phyloP scores from a whole-genome alignment of 2,888 invertebrate species.

The Shargacucullia verbasci region DNA sequence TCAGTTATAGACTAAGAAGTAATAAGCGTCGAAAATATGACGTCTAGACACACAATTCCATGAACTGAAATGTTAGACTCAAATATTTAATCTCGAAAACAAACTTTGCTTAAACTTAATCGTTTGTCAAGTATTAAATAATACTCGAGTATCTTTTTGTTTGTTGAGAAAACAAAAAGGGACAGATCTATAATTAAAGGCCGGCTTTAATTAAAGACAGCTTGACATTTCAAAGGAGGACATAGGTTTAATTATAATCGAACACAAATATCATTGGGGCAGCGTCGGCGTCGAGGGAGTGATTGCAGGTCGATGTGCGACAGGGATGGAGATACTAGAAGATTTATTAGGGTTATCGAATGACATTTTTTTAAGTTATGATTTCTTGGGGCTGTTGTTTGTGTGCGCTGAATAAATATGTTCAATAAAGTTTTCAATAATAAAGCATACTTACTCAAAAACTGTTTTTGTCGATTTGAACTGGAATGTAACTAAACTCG shows the following conservation, averaged over 20 bases:
- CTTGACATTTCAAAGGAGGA: constrained; percentile 88
- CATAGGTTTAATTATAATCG: constrained; percentile 76
- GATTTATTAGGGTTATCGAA: constrained; percentile 43
- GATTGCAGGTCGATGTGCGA: constrained; percentile 74
- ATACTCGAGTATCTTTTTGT: constrained; percentile 58
- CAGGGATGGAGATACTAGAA: constrained; percentile 54
- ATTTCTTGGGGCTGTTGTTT: neutral
- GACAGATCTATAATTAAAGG: constrained; percentile 78
- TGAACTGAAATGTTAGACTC: constrained; percentile 11
- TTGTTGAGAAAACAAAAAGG: constrained; percentile 69
- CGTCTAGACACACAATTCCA: too few relatives aligned
- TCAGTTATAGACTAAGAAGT: too few relatives aligned
- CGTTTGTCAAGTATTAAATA: constrained; percentile 49
- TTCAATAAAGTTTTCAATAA: too few relatives aligned
- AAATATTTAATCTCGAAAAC: constrained; percentile 48
- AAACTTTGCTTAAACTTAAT: constrained; percentile 50
- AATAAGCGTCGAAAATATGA: too few relatives aligned
- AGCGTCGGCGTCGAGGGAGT: constrained; percentile 74
- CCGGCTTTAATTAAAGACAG: constrained; percentile 84
- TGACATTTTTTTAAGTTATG: constrained; percentile 16
- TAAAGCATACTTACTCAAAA: too few relatives aligned
- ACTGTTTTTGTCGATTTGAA: too few relatives aligned
- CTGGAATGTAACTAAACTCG: neutral
- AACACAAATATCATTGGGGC: constrained; percentile 89
- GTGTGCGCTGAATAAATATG: too few relatives aligned